phyloP scores from a whole-genome alignment of 2,113 vertebrate species.

The Globicephala melas region DNA sequence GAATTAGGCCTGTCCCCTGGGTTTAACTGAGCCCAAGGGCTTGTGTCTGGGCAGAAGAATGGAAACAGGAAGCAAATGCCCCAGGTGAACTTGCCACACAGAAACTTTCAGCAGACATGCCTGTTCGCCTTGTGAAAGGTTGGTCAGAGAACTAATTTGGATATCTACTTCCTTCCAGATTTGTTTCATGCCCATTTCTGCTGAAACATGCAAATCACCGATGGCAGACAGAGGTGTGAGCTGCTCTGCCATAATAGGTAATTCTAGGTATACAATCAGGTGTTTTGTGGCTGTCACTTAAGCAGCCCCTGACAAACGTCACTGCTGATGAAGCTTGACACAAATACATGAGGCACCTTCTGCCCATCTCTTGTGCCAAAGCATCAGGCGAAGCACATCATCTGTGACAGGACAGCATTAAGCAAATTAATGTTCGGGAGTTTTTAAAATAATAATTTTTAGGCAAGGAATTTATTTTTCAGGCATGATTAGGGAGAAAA shows the following conservation, averaged over 20 bases:
- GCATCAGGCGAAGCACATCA: slow-evolving; percentile 70
- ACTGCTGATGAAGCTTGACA: slow-evolving; percentile 67
- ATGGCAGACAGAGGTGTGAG: slow-evolving; percentile 64
- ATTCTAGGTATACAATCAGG: slow-evolving; percentile 75
- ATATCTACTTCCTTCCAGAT: slow-evolving; percentile 67
- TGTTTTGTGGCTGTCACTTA: slow-evolving; percentile 72
- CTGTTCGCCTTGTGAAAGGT: slow-evolving; percentile 20
- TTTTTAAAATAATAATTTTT: slow-evolving; percentile 61
- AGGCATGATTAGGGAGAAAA: slow-evolving; percentile 74
- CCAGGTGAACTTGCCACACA: not conserved
- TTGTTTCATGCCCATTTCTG: slow-evolving; percentile 51
- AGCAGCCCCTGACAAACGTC: slow-evolving; percentile 80
- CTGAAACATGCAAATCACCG: slow-evolving; percentile 41
- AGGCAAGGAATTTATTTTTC: slow-evolving; percentile 65
- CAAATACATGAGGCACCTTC: slow-evolving; percentile 78
- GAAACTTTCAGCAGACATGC: slow-evolving; percentile 18
- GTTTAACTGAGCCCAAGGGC: not conserved
- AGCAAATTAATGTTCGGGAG: slow-evolving; percentile 79
- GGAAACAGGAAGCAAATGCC: not conserved
- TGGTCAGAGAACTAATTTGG: slow-evolving; percentile 63
- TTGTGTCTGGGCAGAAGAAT: not conserved
- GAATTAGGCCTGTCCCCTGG: not conserved
- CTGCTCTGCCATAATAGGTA: slow-evolving; percentile 56
- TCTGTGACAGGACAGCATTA: slow-evolving; percentile 72
- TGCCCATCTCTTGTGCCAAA: slow-evolving; percentile 73